Evolutionary conservation across 2,797 vertebrate genomes (phyloP).

Genomic region (Phaenicophaeus curvirostris): DNA sequence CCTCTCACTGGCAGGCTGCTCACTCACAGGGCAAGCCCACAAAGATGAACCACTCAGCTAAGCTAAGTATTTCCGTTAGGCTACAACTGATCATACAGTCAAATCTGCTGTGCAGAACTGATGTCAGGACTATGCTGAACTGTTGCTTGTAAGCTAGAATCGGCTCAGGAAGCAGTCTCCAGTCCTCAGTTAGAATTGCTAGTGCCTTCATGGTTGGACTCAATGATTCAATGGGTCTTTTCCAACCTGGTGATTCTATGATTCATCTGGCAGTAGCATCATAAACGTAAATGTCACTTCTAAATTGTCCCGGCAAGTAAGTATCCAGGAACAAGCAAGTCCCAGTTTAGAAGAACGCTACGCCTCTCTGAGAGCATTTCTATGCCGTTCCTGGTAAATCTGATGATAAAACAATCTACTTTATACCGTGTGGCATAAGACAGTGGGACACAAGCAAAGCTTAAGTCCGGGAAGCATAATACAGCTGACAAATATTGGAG

Average conservation of each 20-base stretch:
- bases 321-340: background rate
- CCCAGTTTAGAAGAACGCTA: background rate
- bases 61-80: fast-evolving
- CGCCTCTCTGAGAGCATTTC: fast-evolving
- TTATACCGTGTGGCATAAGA: background rate
- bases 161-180: background rate
- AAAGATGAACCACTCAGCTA: background rate
- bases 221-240: too few relatives aligned
- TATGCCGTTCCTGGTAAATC: background rate
- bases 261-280: background rate
- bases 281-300: background rate
- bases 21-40: fast-evolving
- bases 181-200: background rate
- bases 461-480: background rate
- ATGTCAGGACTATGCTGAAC: background rate
- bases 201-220: background rate
- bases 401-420: background rate
- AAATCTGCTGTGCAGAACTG: background rate
- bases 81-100: fast-evolving
- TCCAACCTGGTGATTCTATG: too few relatives aligned
- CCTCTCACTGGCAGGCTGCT: background rate
- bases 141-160: background rate
- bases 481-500: too few relatives aligned
- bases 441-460: background rate
- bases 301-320: background rate